Evolutionary conservation across 1,140 invertebrate species (phyloP), one percentile per base, ranked within the genome.

Genomic region (Anastrepha ludens): DNA sequence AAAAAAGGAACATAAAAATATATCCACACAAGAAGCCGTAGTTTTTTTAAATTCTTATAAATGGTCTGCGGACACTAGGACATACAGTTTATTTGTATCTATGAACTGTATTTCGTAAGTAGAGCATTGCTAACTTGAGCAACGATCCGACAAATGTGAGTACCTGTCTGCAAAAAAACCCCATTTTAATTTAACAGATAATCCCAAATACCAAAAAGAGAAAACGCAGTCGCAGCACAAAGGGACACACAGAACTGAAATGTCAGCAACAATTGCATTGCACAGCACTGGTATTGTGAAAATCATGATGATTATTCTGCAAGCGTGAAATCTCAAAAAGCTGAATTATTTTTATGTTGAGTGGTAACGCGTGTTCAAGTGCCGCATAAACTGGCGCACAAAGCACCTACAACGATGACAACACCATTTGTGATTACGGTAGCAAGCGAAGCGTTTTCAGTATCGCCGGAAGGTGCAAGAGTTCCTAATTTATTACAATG

Each of bases 401-500:
- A 55, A 81, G 74, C 9, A 70, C 9, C 74, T 47, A 11, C 47
- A 50, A 55, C 74, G 17, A 81, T 41, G 74, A 81, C 74, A 81
- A 50, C 17, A n/a, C 44, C 70, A 81, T 55, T 81, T 50, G 17
- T 47, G 47, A 55, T 81, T 55, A 81, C 74, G 55, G 74, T 41
- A 55, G 74, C 47, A 55, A 81, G 47, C 47, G 5, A 81, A 58
- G 47, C 74, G 47, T 81, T 81, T 55, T 50, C 47, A 44, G 47
- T 47, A 81, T 81, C 44, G 47, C 85, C 85, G 55, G 17, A 59
- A 86, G 85, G 85, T 86, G 85, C 55, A 86, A 86, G 17, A 86
- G 85, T 86, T 62, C 58, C 15, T 41, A 86, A 86, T 59, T 86
- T 86, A 60, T 86, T 86, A 41, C 81, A 86, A 65, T 65, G 58